Conservation (phyloP, 2,797 vertebrate species). For the Champsocephalus gunnari region DNA sequence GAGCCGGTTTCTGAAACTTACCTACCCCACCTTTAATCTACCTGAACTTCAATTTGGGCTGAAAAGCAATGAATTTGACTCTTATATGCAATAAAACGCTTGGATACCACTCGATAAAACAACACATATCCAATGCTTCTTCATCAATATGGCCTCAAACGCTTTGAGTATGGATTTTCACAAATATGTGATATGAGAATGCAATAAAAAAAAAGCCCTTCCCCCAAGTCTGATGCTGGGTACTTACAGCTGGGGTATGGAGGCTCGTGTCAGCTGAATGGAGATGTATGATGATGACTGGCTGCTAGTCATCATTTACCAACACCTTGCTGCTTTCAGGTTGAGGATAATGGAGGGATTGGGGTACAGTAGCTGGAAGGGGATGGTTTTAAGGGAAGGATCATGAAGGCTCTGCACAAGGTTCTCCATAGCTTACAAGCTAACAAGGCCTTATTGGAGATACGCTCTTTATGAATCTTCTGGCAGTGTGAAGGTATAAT, state of each 20-base stretch:
- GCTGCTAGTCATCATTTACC: slow-evolving; percentile 69
- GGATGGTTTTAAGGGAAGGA: slow-evolving; percentile 35
- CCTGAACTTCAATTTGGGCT: slow-evolving; percentile 6
- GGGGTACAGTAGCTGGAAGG: slow-evolving; percentile 43
- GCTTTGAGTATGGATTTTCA: slow-evolving; percentile 1
- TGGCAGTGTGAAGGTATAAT: background rate
- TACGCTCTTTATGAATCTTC: slow-evolving; percentile 17
- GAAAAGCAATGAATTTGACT: background rate
- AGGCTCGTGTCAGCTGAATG: slow-evolving; percentile 51
- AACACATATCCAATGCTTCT: background rate
- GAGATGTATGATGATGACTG: slow-evolving; percentile 64
- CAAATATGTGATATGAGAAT: slow-evolving; percentile 11
- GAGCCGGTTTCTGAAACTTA: too few relatives aligned
- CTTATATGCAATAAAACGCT: background rate
- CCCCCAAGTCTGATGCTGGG: slow-evolving; percentile 14
- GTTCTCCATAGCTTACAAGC: slow-evolving; percentile 11
- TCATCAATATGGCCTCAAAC: background rate
- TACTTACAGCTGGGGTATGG: slow-evolving; percentile 44
- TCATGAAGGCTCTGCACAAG: too few relatives aligned
- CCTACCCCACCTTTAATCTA: background rate
- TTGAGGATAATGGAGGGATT: slow-evolving; percentile 68
- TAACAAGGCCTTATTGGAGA: slow-evolving; percentile 20
- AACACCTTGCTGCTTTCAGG: slow-evolving; percentile 62
- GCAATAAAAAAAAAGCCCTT: slow-evolving; percentile 30
- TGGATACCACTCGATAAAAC: background rate